Evolutionary conservation across 2,113 vertebrate species (phyloP).

Genomic region (Chrysochloris asiatica): DNA sequence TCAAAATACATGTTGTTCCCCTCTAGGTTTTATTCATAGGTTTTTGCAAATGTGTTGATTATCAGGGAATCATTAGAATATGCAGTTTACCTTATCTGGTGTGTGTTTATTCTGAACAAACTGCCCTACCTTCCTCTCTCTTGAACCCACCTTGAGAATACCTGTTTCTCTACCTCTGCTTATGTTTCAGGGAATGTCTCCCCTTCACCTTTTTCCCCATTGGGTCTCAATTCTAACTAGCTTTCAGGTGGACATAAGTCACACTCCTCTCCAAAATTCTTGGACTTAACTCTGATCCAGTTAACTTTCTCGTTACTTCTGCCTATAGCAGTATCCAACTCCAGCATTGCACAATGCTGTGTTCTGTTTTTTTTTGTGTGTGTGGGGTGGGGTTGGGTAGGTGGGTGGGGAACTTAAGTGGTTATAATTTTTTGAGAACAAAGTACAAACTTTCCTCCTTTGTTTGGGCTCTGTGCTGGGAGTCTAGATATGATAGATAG

Average conservation of each 20-base stretch:
- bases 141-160: no score
- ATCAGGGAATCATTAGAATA: background rate
- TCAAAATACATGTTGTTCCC: background rate
- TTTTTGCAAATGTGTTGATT: constrained; percentile 6
- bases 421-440: background rate
- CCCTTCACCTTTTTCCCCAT: background rate
- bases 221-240: background rate
- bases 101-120: constrained; percentile 36
- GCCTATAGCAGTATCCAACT: background rate
- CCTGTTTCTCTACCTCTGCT: no score
- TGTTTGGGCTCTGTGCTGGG: background rate
- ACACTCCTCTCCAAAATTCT: background rate
- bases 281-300: background rate
- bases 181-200: background rate
- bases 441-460: background rate
- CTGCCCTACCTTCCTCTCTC: no score
- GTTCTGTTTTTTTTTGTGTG: background rate
- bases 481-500: background rate
- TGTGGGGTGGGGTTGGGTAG: no score
- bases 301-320: background rate
- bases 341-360: background rate
- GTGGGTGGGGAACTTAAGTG: background rate
- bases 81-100: background rate
- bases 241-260: background rate
- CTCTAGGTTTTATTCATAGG: background rate